Evolutionary conservation across 2,888 invertebrate species (phyloP), one percentile per base, ranked within the genome.

Genomic region (Hydrotaea cyrtoneurina): DNA sequence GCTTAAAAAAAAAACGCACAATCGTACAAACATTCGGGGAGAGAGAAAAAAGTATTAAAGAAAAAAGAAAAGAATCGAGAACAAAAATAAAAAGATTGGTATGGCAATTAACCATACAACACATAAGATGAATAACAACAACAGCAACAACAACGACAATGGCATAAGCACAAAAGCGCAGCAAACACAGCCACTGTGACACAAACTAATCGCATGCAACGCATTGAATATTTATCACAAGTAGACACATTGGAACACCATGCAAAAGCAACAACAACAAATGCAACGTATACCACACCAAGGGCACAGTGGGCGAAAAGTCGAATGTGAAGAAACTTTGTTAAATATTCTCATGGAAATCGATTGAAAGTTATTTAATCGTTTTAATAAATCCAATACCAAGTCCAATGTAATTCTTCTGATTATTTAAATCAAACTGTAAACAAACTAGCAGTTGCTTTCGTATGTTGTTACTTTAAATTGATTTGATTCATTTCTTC

Each of bases 141-240:
- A 46, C 2, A 23, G 46, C 21, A 75, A 62, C 26, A 43, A 46
- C 2, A 75, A 62, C 43, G 26, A 15, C 17, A 46, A 66, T 71
- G 75, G 72, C 46, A 78, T 76, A 75, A 69, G 59, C 73, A n/a
- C 2, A 81, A 82, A 64, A 82, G 77, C 66, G 62, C 64, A 71
- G 62, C 64, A 71, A 80, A 80, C 62, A 83, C 43, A 83, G 74
- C 26, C 71, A 50, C 78, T 79, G 76, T 85, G 85, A 85, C 85
- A 85, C 69, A 74, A 80, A 85, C 85, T 85, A 85, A 85, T 85
- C 82, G 85, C 77, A 79, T 85, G 79, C 85, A 85, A 85, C 77
- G 82, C 85, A 82, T 82, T 74, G 69, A 77, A 69, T 80, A 85
- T 85, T 85, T 85, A 85, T 85, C 82, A 85, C 73, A 50, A 71